Percentiles rank a stretch among this genome's conserved stretches.
Evolutionary conservation across 2,888 invertebrate species (phyloP).

Genomic region (Netelia inedita): DNA sequence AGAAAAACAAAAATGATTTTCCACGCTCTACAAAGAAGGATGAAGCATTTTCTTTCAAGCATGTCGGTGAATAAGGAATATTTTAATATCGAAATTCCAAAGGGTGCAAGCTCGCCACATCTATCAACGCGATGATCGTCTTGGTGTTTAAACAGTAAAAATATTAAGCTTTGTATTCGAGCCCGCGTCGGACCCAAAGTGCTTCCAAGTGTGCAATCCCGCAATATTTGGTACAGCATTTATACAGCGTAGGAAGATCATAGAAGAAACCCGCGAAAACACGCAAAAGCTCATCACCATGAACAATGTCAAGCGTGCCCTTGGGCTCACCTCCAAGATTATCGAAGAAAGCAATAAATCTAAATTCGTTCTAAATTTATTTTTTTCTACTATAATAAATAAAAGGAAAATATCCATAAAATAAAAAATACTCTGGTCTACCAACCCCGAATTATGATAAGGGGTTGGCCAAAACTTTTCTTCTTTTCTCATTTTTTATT

Average conservation of each 20-base stretch:
- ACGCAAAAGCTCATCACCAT: slow-evolving; percentile 6
- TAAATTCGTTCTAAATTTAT: neutral
- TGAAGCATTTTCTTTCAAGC: neutral
- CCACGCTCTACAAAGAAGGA: neutral
- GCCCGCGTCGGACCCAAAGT: neutral
- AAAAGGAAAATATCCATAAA: no score
- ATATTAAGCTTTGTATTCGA: slow-evolving; percentile 26
- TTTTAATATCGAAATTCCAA: slow-evolving; percentile 54
- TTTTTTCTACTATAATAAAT: no score
- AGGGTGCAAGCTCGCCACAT: slow-evolving; percentile 45
- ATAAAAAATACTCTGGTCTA: slow-evolving; percentile 6
- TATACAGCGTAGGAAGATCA: neutral
- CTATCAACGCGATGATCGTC: slow-evolving; percentile 15
- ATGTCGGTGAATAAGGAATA: slow-evolving; percentile 28
- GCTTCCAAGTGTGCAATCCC: slow-evolving; percentile 14
- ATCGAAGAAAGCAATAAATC: neutral
- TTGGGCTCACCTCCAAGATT: neutral
- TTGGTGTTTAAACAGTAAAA: slow-evolving; percentile 25
- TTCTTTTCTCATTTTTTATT: neutral
- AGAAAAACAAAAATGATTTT: neutral
- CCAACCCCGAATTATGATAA: neutral
- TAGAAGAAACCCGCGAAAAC: neutral
- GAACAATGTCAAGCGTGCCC: slow-evolving; percentile 13
- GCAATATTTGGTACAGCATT: neutral
- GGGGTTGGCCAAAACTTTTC: neutral